These are phyloP conservation scores for Cromileptes altivelis DNA, from an alignment of 2,113 vertebrate genomes.

Conservation along the genomic window DNA sequence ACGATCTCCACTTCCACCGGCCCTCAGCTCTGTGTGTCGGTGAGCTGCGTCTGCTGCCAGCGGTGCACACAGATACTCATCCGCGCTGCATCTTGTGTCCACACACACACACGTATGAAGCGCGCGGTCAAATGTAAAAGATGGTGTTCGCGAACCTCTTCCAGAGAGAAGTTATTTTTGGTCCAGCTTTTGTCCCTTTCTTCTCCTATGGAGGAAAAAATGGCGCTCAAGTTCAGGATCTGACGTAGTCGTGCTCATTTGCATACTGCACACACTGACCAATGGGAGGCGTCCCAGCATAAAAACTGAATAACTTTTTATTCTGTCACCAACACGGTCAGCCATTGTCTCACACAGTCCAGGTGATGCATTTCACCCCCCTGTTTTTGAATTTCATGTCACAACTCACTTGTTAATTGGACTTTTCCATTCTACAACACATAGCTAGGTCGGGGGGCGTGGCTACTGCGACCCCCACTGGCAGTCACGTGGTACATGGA, in stretches of 20 bases:
- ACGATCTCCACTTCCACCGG: constrained; percentile 60
- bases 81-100: constrained; percentile 51
- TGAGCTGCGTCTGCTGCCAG: constrained; percentile 53
- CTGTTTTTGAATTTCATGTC: constrained; percentile 7
- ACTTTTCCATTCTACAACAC: background rate
- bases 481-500: constrained; percentile 67
- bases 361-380: background rate
- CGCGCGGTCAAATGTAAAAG: background rate
- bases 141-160: constrained; percentile 2
- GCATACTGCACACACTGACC: constrained; percentile 79
- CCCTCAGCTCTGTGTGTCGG: constrained; percentile 57
- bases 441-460: constrained; percentile 75
- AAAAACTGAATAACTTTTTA: constrained; percentile 63
- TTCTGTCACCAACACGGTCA: background rate
- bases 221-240: constrained; percentile 86
- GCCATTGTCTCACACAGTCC: background rate
- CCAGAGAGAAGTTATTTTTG: constrained; percentile 51
- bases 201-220: constrained; percentile 78
- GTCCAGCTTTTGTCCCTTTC: constrained; percentile 78
- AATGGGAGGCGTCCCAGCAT: constrained; percentile 68
- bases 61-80: constrained; percentile 46
- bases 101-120: background rate
- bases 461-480: constrained; percentile 41
- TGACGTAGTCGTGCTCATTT: constrained; percentile 80
- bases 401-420: constrained; percentile 17